Base-by-base conservation (phyloP, 92 coral and sea anemone genomes). In the Diadumene lineata region DNA sequence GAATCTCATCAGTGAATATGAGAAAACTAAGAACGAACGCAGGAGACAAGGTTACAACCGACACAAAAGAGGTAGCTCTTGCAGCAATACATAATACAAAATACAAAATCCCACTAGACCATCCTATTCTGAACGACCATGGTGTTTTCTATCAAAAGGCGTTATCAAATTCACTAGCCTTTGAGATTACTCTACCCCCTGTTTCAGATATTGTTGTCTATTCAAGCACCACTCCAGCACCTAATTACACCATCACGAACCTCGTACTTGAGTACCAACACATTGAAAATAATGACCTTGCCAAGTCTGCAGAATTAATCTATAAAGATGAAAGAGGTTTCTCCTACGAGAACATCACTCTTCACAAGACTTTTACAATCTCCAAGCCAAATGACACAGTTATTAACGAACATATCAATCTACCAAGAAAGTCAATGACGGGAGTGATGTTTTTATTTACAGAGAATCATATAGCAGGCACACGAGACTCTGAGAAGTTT, bases 401-500 rank as follows among this genome's bases (percentile, higher is more conserved):
- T 10, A 73, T 81, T 33, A 81, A 81, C 60, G 86, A 81, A 22
- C 86, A 81, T 34, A 56, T 81, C 48, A 84, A 84, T 65, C 53
- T 84, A 15, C 88, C 88, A 31, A 78, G 88, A 50, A 61, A 58
- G 58, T 84, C 88, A 8, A 77, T 84, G 84, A 84, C 88, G 28
- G 88, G 88, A n/a, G 33, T 84, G 15, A 26, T 82, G 0, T 69
- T 72, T 31, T 26, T 76, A 18, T 82, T 82, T 66, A 70, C 75
- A 48, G 88, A 74, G 28, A 27, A 24, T 34, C 60, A 72, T 28
- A 26, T 72, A 11, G 81, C 63, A 1, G 89, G 89, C 56, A 38
- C 77, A 53, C 31, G 89, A 38, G 89, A 79, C 34, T 84, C 88
- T 7, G 88, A 84, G n/a, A 82, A 69, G 19, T 82, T 82, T 60